Base-by-base conservation (phyloP, 1,140 invertebrate genomes). In the Bombus impatiens region DNA sequence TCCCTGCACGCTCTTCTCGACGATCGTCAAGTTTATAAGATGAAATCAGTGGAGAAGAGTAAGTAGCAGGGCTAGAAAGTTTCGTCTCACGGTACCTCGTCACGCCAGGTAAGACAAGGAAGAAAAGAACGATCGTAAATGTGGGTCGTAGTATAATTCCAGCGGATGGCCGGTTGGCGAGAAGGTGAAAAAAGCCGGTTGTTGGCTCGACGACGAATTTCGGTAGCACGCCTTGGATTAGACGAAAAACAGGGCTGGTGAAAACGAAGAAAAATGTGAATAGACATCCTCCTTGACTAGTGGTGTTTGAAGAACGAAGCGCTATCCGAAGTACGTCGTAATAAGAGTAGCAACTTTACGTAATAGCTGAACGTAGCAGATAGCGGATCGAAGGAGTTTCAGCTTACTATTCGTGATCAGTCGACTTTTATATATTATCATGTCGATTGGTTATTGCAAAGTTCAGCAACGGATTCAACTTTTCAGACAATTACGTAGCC, bases 311-410 rank as follows among this genome's bases (percentile, higher is more conserved):
- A 74, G 47, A 62, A 47, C 37, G 70, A 22, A 35, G 28, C 62
- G 35, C 35, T 2, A 40, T 75, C 37, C 40, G 5, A 28, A 37
- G 32, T 37, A 44, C 75, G 75, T 44, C 47, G 75, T 78, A 84
- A 84, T 78, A 78, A 84, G 71, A 59, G 37, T n/a, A 78, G 37
- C 67, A 22, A 84, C n/a, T 78, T 84, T 84, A 84, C 82, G 76
- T 78, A 84, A 84, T 65, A 78, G 25, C 25, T 32, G 68, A 9
- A 47, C 75, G 37, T 25, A 35, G 40, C 32, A 68, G 32, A 84
- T 57, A 57, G 44, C 47, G 74, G 65, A 84, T 84, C 75, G 82
- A 83, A 77, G 70, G 35, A 78, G 76, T 84, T 71, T 84, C 76
- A 35, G 82, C 32, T 79, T 71, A 59, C 76, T 70, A 32, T n/a